These are phyloP conservation scores for Rhynchomys soricoides DNA, from an alignment of 2,113 vertebrate genomes.

Conservation along the genomic window DNA sequence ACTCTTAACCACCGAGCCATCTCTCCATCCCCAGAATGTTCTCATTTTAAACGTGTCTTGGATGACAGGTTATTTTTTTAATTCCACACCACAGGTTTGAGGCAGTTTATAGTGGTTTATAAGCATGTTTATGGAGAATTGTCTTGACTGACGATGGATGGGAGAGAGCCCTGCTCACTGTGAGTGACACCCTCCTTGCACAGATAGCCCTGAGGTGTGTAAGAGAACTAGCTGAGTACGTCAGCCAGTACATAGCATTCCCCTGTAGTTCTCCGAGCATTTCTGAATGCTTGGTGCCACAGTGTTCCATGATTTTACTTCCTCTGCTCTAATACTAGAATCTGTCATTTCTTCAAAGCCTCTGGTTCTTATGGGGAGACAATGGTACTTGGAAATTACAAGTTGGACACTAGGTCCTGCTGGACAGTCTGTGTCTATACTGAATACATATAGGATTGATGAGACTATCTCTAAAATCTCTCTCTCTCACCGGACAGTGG, in stretches of 20 bases:
- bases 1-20: neutral
- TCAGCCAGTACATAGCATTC: no score
- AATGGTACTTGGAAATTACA: neutral
- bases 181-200: neutral
- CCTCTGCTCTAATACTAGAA: neutral
- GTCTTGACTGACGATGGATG: neutral
- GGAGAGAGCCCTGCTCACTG: neutral
- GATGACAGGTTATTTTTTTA: conserved; percentile 43
- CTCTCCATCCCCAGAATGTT: neutral
- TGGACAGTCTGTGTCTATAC: neutral
- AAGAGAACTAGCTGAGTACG: neutral
- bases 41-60: conserved; percentile 68
- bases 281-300: neutral
- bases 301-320: neutral
- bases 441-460: neutral
- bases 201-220: neutral
- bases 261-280: neutral
- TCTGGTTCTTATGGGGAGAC: neutral
- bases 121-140: neutral
- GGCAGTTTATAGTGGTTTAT: neutral
- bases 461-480: neutral
- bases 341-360: neutral
- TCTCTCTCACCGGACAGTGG: no score
- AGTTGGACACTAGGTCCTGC: neutral
- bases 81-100: neutral